Evolutionary conservation across 2,797 vertebrate species (phyloP), one percentile per base, ranked within the genome.

Genomic region (Fistularia commersonii): DNA sequence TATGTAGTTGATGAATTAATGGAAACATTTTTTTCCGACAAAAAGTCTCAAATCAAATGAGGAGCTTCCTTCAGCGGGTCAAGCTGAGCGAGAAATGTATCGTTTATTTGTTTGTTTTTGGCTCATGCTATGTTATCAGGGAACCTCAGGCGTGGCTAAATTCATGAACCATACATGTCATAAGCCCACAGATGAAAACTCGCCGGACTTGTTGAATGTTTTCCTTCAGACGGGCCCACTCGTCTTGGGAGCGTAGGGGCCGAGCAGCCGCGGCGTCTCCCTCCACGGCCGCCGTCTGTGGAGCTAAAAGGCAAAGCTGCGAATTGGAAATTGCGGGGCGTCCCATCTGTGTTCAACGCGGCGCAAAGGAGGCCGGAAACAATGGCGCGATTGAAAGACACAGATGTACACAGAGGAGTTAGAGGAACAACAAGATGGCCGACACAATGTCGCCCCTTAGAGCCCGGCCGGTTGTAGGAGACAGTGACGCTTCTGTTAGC

Each of bases 371-470:
- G 70, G 54, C 49, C 44, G 0, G 38, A 58, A 62, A 88, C 85
- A 88, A 89, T 80, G 79, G 66, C 52, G 32, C 45, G 62, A 87
- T 88, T 89, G 78, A 84, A 50, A 66, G 43, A 57, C 57, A 45
- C 51, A 2, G 62, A 58, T 47, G 51, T 55, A 64, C 72, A 77
- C 58, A 36, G 50, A 10, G 48, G 67, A 1, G 61, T 58, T 53
- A 49, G 51, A 61, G 14, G 44, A 72, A 81, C 72, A 77, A 79
- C 66, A 73, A 76, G 77, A 74, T 69, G 69, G 48, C 70, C 77
- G 61, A 75, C 68, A 57, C 79, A 71, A 61, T 70, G 74, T 70
- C 69, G 77, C 76, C 83, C 74, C 83, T 72, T 34, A 56, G 69
- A 61, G 66, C 81, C 79, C 76, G 76, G 64, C 67, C 58, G 72